These are phyloP conservation scores for Argopecten irradians DNA, from an alignment of 1,140 invertebrate genomes.

Conservation along the genomic window DNA sequence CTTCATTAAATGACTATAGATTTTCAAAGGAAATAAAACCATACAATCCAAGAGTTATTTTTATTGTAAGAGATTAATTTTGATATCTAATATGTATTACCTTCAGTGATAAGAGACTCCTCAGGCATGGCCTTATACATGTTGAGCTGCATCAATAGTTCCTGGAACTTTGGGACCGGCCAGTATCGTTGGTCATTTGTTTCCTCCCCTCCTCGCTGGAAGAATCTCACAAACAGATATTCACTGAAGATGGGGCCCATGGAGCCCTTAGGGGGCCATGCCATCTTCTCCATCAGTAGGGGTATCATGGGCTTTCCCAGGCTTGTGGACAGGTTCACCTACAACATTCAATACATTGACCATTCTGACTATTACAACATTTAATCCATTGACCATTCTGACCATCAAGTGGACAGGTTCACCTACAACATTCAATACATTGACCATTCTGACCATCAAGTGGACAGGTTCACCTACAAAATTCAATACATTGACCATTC, in stretches of 20 bases:
- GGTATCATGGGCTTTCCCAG: conserved; percentile 72
- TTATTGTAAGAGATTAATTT: too few species aligned
- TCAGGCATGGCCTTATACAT: conserved; percentile 58
- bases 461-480: too few species aligned
- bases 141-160: conserved; percentile 71
- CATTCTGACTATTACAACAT: too few species aligned
- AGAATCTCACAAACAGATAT: conserved; percentile 72
- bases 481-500: too few species aligned
- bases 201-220: conserved; percentile 59
- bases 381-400: too few species aligned
- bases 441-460: too few species aligned
- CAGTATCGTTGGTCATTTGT: conserved; percentile 65
- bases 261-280: conserved; percentile 71
- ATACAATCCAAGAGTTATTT: too few species aligned
- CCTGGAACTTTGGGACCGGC: conserved; percentile 69
- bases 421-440: too few species aligned
- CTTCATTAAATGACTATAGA: too few species aligned
- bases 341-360: conserved; percentile 14
- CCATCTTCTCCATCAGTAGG: conserved; percentile 69
- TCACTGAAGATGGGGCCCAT: conserved; percentile 76
- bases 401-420: too few species aligned
- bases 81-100: too few species aligned
- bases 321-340: conserved; percentile 72
- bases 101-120: conserved; percentile 48
- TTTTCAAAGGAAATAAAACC: too few species aligned